Evolutionary conservation across 2,797 vertebrate genomes (phyloP), one percentile per base, ranked within the genome.

Genomic region (Nothura maculosa): DNA sequence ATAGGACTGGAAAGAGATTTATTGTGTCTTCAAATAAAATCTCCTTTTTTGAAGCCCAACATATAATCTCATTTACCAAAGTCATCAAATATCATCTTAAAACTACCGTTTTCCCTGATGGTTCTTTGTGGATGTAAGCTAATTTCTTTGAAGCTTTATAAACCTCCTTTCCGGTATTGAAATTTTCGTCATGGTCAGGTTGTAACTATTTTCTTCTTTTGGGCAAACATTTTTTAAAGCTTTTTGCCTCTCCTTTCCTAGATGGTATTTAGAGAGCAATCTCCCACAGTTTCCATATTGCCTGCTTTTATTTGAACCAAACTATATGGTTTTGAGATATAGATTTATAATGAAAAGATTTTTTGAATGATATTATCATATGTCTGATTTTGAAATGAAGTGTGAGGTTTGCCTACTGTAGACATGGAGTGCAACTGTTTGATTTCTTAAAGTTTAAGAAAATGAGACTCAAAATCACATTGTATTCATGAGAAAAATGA

Each of bases 261-360:
- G 14, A 3, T 0, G 0, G 5, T 75, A 50, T 30, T 85, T 66
- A 63, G 9, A 45, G 24, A 80, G 32, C 24, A 85, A 62, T 68
- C 64, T 84, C n/a, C 67, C 89, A 32, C 74, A 92, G 3, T 32
- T 66, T 70, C n/a, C 84, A 4, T 78, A 76, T 94, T 96, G 67
- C 87, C 45, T 78, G 60, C 27, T 81, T 47, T 74, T 62, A 38
- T 68, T 80, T 57, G 62, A 78, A 87, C 1, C 61, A 70, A 55
- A 7, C 81, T 85, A 43, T 72, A 18, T 79, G 76, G 73, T 19
- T 64, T 58, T 68, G 12, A 68, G 32, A 14, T 17, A 57, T 18
- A 73, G 1, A 24, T 67, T 81, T 76, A 13, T 3, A 85, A 25
- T 18, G 69, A 60, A 85, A 90, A 10, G 0, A 7, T 36, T 12